Base-by-base conservation (phyloP, 2,888 invertebrate genomes). In the Athalia cordata region DNA sequence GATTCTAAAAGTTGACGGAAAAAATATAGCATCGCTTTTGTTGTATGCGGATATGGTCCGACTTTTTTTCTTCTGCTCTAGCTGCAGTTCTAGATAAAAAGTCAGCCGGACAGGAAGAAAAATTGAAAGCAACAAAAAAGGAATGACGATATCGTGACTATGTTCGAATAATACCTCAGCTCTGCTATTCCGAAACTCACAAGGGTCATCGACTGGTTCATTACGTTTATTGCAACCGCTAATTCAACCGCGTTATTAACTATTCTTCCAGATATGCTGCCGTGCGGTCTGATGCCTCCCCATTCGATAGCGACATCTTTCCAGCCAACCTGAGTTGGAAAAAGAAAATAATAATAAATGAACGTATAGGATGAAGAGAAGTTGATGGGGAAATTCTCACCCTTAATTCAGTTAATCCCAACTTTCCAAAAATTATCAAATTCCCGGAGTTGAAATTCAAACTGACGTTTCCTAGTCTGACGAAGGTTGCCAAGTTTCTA, bases 401-500 rank as follows among this genome's bases (percentile, higher is more conserved):
- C 68, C 55, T 68, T 7, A 55, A 43, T 68, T 68, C 55, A 5
- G 50, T 55, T 55, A 68, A 55, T 47, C 55, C 68, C n/a, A 68
- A 55, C 15, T 55, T 55, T 11, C 55, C 68, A n/a, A 55, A 68
- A 29, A 68, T 68, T 13, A 55, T 55, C 52, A 68, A 52, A 55
- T 55, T 68, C 43, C 4, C 43, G 47, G 55, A 8, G 15, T 9
- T 43, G 8, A 6, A 3, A 55, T 55, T 55, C 55, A 43, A 7
- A 43, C 68, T 68, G 8, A 55, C n/a, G 1, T 15, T 6, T 2
- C 68, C 55, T 52, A 15, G 52, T 68, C 55, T 52, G 52, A 55
- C 55, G 29, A 68, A 43, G 68, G 68, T 68, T 29, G 52, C 52
- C 55, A 68, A 55, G 68, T 68, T 55, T 43, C 55, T 68, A 55